Evolutionary conservation across 2,797 vertebrate species (phyloP).

Genomic region (Acipenser ruthenus): DNA sequence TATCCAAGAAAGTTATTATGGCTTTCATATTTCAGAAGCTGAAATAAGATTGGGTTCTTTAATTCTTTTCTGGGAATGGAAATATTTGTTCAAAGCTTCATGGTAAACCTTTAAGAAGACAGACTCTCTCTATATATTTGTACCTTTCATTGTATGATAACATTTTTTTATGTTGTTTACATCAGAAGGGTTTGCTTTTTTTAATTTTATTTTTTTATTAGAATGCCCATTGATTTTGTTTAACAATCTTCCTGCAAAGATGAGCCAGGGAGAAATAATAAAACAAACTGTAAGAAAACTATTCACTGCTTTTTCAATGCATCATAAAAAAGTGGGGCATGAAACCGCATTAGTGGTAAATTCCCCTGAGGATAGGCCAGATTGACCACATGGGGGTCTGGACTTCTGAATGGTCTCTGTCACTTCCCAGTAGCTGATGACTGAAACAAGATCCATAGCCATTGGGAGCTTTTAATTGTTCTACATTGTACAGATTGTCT

Average conservation of each 20-base stretch:
- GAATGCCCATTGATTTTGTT: conserved; percentile 55
- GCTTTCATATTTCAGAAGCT: conserved; percentile 70
- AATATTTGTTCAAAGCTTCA: conserved; percentile 35
- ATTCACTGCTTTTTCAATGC: conserved; percentile 57
- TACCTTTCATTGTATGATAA: conserved; percentile 46
- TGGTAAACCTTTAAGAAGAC: conserved; percentile 19
- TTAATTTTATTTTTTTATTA: conserved; percentile 22
- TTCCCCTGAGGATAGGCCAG: conserved; percentile 57
- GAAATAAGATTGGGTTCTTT: conserved; percentile 67
- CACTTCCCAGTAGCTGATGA: conserved; percentile 53
- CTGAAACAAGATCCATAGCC: conserved; percentile 57
- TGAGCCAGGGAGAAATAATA: conserved; percentile 41
- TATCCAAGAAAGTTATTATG: conserved; percentile 69
- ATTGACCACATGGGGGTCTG: conserved; percentile 60
- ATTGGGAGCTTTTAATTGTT: conserved; percentile 72
- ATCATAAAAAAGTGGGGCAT: conserved; percentile 78
- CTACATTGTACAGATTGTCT: conserved; percentile 53
- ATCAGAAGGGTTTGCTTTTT: neutral
- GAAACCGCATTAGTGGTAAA: conserved; percentile 69
- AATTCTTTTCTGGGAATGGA: conserved; percentile 49
- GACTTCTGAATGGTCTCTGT: conserved; percentile 55
- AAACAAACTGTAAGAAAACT: conserved; percentile 20
- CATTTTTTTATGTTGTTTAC: conserved; percentile 22
- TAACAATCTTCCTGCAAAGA: conserved; percentile 63
- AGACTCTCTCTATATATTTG: conserved; percentile 30